phyloP scores from a whole-genome alignment of 2,797 vertebrate species.

The Molothrus aeneus region DNA sequence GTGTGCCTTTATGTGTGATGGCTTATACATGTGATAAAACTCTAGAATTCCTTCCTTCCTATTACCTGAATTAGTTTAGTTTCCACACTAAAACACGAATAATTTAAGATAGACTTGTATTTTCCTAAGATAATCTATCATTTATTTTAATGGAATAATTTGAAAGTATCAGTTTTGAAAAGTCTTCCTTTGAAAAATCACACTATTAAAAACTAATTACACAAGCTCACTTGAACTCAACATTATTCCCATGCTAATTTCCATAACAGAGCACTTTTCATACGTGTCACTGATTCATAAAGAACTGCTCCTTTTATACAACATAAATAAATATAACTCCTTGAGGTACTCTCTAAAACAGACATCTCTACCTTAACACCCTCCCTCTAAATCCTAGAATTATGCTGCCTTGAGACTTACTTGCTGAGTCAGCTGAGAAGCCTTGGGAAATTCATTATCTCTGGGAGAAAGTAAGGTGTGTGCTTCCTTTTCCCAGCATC shows the following conservation, averaged over 20 bases:
- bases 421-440: neutral
- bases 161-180: neutral
- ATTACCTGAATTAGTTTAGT: neutral
- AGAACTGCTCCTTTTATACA: neutral
- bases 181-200: neutral
- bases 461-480: neutral
- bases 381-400: neutral
- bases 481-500: neutral
- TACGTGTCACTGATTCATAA: neutral
- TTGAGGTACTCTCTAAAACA: neutral
- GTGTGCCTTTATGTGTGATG: neutral
- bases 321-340: neutral
- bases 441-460: neutral
- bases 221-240: neutral
- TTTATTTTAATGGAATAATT: neutral
- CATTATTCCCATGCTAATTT: neutral
- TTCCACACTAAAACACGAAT: neutral
- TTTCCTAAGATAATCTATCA: neutral
- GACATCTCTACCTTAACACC: neutral
- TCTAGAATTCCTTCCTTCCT: neutral
- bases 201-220: neutral
- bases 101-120: neutral
- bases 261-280: neutral
- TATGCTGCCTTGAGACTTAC: neutral
- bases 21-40: neutral